Evolutionary conservation across 2,797 vertebrate species (phyloP).

Genomic region (Acanthurus lineatus): DNA sequence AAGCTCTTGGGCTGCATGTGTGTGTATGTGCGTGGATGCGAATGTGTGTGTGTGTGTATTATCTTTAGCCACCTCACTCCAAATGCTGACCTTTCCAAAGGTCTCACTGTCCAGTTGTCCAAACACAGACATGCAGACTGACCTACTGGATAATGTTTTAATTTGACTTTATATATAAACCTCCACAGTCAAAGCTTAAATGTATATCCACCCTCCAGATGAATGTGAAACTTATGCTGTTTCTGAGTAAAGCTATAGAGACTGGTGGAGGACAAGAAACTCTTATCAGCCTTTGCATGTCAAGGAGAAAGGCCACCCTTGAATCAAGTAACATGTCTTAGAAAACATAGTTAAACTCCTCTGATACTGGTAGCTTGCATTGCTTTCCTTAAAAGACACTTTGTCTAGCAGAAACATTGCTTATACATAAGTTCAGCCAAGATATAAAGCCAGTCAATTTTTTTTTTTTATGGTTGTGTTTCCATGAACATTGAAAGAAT

Average conservation of each 20-base stretch:
- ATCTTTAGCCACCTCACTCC: constrained; percentile 76
- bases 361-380: constrained; percentile 23
- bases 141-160: constrained; percentile 50
- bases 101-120: constrained; percentile 76
- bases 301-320: constrained; percentile 49
- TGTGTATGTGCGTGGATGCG: background rate
- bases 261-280: constrained; percentile 1
- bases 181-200: background rate
- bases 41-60: constrained; percentile 54
- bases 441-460: background rate
- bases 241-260: background rate
- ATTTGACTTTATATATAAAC: constrained; percentile 22
- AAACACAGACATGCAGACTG: constrained; percentile 50
- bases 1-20: constrained; percentile 21
- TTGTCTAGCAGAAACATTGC: background rate
- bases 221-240: background rate
- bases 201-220: background rate
- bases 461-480: background rate
- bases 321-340: constrained; percentile 51
- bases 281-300: constrained; percentile 43
- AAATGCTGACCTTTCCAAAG: constrained; percentile 78
- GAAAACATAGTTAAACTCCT: constrained; percentile 31
- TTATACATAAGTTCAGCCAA: background rate
- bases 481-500: background rate
- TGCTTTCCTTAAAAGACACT: constrained; percentile 30